phyloP scores from a whole-genome alignment of 1,140 invertebrate genomes.

The Leptinotarsa lineolata region DNA sequence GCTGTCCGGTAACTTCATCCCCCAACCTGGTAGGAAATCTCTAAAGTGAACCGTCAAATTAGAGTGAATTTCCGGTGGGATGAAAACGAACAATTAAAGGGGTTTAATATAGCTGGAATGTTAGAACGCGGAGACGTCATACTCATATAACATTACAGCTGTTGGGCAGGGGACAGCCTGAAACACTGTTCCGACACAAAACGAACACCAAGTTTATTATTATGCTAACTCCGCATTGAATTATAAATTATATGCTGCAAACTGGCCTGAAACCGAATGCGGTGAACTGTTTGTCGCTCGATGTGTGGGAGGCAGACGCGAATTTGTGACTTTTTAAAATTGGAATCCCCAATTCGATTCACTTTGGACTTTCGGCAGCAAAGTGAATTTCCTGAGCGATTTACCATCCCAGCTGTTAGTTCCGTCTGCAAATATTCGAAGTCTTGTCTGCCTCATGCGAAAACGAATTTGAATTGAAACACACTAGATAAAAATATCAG shows the following conservation, averaged over 20 bases:
- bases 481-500: no score
- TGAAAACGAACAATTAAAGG: slow-evolving; percentile 22
- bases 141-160: slow-evolving; percentile 10
- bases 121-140: slow-evolving; percentile 9
- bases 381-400: no score
- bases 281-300: neutral
- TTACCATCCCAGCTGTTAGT: no score
- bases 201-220: slow-evolving; percentile 9
- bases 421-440: no score
- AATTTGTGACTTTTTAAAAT: neutral
- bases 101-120: slow-evolving; percentile 14
- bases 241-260: slow-evolving; percentile 8
- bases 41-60: slow-evolving; percentile 22
- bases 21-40: slow-evolving; percentile 4
- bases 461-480: no score
- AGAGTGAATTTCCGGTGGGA: slow-evolving; percentile 17
- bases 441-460: no score
- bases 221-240: slow-evolving; percentile 14
- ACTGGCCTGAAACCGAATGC: neutral
- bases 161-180: neutral
- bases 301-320: neutral
- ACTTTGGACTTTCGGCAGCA: no score
- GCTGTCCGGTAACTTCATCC: neutral
- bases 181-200: slow-evolving; percentile 6
- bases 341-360: neutral